phyloP scores from a whole-genome alignment of 1,140 invertebrate species.

The Dendrolimus punctatus region DNA sequence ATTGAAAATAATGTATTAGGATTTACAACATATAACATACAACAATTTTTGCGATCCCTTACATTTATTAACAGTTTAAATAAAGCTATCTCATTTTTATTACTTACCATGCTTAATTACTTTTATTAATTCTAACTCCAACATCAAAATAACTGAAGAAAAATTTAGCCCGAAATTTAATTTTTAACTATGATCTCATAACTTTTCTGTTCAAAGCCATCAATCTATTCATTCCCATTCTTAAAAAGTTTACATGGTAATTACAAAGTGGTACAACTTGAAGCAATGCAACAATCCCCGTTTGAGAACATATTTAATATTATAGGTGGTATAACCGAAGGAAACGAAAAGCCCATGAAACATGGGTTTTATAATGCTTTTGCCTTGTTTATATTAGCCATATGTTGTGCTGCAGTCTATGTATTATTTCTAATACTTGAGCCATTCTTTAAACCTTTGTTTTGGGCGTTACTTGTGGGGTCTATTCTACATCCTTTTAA shows the following conservation, averaged over 20 bases:
- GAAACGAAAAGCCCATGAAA: slow-evolving; percentile 87
- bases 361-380: slow-evolving; percentile 90
- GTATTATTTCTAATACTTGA: slow-evolving; percentile 86
- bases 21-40: too few species aligned
- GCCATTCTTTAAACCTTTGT: slow-evolving; percentile 92
- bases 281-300: slow-evolving; percentile 58
- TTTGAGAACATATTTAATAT: slow-evolving; percentile 67
- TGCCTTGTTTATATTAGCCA: slow-evolving; percentile 78
- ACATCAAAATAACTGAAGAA: not conserved
- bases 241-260: too few species aligned
- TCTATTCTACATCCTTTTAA: slow-evolving; percentile 93
- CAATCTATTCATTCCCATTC: too few species aligned
- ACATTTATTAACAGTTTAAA: too few species aligned
- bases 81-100: too few species aligned
- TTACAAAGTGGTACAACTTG: slow-evolving; percentile 1
- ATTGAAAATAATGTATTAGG: too few species aligned
- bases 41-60: too few species aligned
- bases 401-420: slow-evolving; percentile 79
- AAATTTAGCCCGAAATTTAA: slow-evolving; percentile 20
- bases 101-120: not conserved
- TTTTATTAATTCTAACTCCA: not conserved
- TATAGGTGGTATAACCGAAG: slow-evolving; percentile 62
- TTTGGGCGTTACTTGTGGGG: slow-evolving; percentile 95
- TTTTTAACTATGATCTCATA: slow-evolving; percentile 28
- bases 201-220: slow-evolving; percentile 6